Percentiles rank a stretch among this genome's conserved stretches.
These are phyloP conservation scores for Spicauda simplicius DNA, from an alignment of 2,888 invertebrate species.

Conservation along the genomic window DNA sequence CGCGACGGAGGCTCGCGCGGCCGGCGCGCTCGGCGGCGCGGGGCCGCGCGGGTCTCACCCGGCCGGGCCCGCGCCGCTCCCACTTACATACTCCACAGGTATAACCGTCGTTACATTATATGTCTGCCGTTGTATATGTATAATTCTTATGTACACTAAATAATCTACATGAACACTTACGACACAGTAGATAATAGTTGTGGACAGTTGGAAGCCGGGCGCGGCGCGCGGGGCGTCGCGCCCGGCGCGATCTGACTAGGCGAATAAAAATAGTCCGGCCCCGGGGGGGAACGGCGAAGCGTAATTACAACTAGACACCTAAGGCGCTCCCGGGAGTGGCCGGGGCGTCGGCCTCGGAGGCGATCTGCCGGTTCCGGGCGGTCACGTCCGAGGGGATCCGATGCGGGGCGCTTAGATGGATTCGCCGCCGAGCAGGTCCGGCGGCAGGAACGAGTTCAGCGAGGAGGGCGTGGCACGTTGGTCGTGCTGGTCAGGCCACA, in stretches of 20 bases:
- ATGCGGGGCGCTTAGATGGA: slow-evolving; percentile 86
- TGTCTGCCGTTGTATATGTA: slow-evolving; percentile 71
- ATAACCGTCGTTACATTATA: slow-evolving; percentile 60
- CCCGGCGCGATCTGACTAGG: slow-evolving; percentile 74
- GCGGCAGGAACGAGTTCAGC: slow-evolving; percentile 94
- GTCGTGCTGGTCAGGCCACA: slow-evolving; percentile 90
- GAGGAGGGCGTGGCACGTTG: slow-evolving; percentile 94
- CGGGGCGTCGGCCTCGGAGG: slow-evolving; percentile 21
- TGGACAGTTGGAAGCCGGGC: slow-evolving; percentile 57
- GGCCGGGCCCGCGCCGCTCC: slow-evolving; percentile 40
- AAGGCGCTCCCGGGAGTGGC: slow-evolving; percentile 19
- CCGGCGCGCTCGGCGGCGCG: slow-evolving; percentile 37
- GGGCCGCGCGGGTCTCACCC: slow-evolving; percentile 29
- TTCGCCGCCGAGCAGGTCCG: slow-evolving; percentile 94
- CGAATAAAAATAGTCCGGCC: slow-evolving; percentile 71
- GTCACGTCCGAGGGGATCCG: slow-evolving; percentile 9
- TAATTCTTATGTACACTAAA: slow-evolving; percentile 78
- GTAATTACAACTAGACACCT: slow-evolving; percentile 66
- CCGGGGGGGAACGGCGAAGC: slow-evolving; percentile 66
- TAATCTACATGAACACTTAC: slow-evolving; percentile 80
- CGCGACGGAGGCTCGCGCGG: slow-evolving; percentile 33
- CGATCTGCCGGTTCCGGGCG: background rate
- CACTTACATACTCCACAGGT: slow-evolving; percentile 49
- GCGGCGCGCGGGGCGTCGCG: slow-evolving; percentile 55
- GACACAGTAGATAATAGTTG: slow-evolving; percentile 78